Base-by-base conservation (phyloP, 1,140 invertebrate genomes). In the Bactericera cockerelli region DNA sequence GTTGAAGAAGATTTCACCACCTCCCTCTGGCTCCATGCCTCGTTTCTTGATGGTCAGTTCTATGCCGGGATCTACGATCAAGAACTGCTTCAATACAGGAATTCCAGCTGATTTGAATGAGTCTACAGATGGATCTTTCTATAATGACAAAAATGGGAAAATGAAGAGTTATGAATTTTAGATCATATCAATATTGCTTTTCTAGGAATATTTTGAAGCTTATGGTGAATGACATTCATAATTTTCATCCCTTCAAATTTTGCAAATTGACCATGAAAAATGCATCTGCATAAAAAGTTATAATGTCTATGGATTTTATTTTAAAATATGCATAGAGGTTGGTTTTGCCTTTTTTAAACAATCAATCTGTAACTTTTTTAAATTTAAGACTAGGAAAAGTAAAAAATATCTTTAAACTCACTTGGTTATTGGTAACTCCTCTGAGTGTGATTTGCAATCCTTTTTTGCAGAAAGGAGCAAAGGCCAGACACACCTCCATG, bases 381-480 rank as follows among this genome's bases (percentile, higher is more conserved):
- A n/a, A n/a, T n/a, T n/a, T n/a, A n/a, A n/a, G n/a, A n/a, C 28
- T 6, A 31, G 28, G 28, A 31, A 31, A 31, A 4, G 13, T 31
- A 31, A 31, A 31, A 31, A 6, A 31, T 31, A n/a, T n/a, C n/a
- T n/a, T n/a, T 54, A 8, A 56, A 54, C 19, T 55, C 66, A 81
- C 75, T 59, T 79, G 75, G 69, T 88, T 89, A 73, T 93, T 93
- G 10, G 94, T 98, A 0, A 98, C 80, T 13, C 96, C 96, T 69
- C 75, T 81, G 1, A 99, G 72, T 8, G 81, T 87, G 11, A 82
- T 81, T 67, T 88, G 76, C 1, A 99, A 58, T 2, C 91, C 83
- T 66, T 81, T 82, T 75, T 99, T 98, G 70, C 90, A 96, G 73
- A 98, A 99, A 19, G 94, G 91, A 14, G 89, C 94, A 38, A 99